These are phyloP conservation scores for Drosophila pseudotalamancana DNA, from an alignment of 2,888 invertebrate species.

Conservation along the genomic window DNA sequence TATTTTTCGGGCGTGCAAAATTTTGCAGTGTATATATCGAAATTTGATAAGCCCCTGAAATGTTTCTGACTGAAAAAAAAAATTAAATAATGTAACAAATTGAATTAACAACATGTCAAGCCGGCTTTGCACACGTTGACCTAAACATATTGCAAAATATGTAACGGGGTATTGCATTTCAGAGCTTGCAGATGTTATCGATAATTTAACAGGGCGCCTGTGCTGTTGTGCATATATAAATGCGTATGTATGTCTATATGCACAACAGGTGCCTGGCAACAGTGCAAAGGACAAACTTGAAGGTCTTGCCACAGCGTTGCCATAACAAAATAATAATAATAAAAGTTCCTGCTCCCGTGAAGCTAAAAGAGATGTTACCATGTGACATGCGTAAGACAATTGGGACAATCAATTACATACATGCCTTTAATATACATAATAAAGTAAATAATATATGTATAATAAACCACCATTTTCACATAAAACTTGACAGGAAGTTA, in stretches of 20 bases:
- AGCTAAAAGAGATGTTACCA: constrained; percentile 29
- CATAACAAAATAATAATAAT: constrained; percentile 34
- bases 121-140: constrained; percentile 4
- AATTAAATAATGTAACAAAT: constrained; percentile 10
- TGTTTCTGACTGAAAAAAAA: constrained; percentile 54
- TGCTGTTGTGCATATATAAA: background rate
- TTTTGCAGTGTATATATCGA: constrained; percentile 54
- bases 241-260: constrained; percentile 13
- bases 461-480: no score
- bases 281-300: constrained; percentile 76
- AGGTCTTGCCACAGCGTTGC: constrained; percentile 58
- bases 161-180: constrained; percentile 34
- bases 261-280: constrained; percentile 79
- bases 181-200: constrained; percentile 41
- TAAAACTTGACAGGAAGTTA: no score
- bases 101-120: constrained; percentile 21
- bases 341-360: constrained; percentile 28
- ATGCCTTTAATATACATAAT: constrained; percentile 2
- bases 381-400: constrained; percentile 56
- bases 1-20: constrained; percentile 37
- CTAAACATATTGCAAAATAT: constrained; percentile 37
- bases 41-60: constrained; percentile 48
- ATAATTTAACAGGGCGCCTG: constrained; percentile 36
- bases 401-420: constrained; percentile 30
- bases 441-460: constrained; percentile 23